Conservation (phyloP, 2,888 invertebrate genomes). For the Ceriagrion tenellum region DNA sequence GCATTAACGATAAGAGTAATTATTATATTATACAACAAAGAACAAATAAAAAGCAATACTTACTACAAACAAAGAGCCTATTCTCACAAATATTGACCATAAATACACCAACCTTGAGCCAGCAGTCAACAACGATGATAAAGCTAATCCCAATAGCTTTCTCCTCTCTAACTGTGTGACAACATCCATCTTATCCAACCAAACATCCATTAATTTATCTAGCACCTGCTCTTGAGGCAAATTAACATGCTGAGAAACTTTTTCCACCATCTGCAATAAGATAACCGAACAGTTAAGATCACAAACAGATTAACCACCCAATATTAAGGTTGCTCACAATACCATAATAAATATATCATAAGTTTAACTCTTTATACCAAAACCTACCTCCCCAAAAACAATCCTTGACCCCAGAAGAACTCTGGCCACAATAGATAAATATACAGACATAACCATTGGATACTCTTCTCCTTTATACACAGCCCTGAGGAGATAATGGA, state of each 20-base stretch:
- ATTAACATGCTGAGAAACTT: constrained; percentile 73
- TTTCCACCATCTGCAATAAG: constrained; percentile 72
- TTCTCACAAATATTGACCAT: constrained; percentile 49
- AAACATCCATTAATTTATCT: constrained; percentile 86
- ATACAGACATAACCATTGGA: constrained; percentile 87
- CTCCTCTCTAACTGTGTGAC: constrained; percentile 89
- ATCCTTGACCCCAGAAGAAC: constrained; percentile 86
- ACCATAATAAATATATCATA: constrained; percentile 69
- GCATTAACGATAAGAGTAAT: neutral
- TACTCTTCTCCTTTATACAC: constrained; percentile 86
- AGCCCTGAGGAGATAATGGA: constrained; percentile 78
- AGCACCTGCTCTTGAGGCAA: constrained; percentile 82
- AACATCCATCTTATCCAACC: constrained; percentile 89
- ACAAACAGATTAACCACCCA: too few relatives aligned
- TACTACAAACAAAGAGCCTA: neutral
- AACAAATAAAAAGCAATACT: neutral
- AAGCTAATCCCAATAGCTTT: constrained; percentile 87
- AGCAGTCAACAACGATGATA: constrained; percentile 77
- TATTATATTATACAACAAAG: neutral
- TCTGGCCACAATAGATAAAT: constrained; percentile 88
- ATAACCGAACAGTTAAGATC: neutral
- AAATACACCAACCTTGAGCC: constrained; percentile 73
- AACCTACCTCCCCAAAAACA: constrained; percentile 82
- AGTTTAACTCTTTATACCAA: neutral
- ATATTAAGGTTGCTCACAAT: constrained; percentile 73